Conservation (phyloP, 2,113 vertebrate genomes). For the Platycercus adscitus region DNA sequence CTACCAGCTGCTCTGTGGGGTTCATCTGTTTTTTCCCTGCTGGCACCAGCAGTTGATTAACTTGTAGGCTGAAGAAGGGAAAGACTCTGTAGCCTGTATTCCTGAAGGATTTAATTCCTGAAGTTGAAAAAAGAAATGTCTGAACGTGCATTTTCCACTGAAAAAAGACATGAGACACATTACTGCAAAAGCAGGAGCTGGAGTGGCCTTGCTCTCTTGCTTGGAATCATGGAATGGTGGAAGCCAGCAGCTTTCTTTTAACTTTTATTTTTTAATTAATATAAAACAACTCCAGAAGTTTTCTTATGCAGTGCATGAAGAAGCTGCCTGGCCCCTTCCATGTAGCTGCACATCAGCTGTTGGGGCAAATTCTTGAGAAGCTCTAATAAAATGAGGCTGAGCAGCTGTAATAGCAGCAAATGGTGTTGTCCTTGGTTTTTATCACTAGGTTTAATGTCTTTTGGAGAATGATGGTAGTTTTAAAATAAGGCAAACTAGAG, state of each 20-base stretch:
- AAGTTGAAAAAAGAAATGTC: not conserved
- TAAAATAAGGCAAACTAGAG: not conserved
- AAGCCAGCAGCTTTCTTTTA: not conserved
- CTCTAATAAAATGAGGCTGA: not conserved
- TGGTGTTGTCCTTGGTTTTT: not conserved
- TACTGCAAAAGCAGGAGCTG: not conserved
- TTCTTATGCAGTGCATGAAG: not conserved
- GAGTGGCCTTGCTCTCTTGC: not conserved
- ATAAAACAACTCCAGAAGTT: not conserved
- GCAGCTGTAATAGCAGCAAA: not conserved
- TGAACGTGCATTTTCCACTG: not conserved
- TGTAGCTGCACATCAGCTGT: not conserved
- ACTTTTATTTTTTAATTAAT: not conserved
- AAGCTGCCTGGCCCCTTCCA: not conserved
- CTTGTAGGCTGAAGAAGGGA: not conserved
- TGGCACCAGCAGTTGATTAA: not conserved
- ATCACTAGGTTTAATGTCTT: not conserved
- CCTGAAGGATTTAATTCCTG: not conserved
- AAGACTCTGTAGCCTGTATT: not conserved
- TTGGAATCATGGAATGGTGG: not conserved
- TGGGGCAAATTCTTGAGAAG: not conserved
- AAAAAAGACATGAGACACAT: rapidly evolving
- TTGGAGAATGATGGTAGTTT: not conserved
- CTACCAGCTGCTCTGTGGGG: not conserved
- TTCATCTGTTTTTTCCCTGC: not conserved